phyloP scores from a whole-genome alignment of 2,113 vertebrate species.

The Hippocampus abdominalis region DNA sequence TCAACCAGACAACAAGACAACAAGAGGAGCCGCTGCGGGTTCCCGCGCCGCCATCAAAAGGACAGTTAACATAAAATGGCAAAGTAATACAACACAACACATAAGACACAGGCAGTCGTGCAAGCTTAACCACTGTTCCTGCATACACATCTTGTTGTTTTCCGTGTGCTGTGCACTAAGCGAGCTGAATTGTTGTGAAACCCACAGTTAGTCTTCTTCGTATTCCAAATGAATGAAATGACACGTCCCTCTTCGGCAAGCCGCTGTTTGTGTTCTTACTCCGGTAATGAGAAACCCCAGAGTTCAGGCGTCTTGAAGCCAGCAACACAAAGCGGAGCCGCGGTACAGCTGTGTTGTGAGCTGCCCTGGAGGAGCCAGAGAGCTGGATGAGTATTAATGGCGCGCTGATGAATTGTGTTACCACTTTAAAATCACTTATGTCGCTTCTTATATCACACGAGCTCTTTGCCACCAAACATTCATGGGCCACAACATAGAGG shows the following conservation, averaged over 20 bases:
- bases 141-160: not conserved
- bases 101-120: too few relatives aligned
- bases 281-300: conserved; percentile 67
- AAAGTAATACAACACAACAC: too few relatives aligned
- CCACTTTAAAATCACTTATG: conserved; percentile 63
- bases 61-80: too few relatives aligned
- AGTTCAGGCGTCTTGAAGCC: conserved; percentile 64
- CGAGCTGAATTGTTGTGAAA: conserved; percentile 15
- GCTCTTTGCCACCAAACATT: conserved; percentile 53
- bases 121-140: too few relatives aligned
- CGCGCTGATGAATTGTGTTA: conserved; percentile 60
- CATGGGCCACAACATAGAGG: conserved; percentile 44
- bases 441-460: conserved; percentile 63
- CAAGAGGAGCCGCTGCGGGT: too few relatives aligned
- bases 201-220: conserved; percentile 37
- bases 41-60: too few relatives aligned
- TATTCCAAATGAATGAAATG: conserved; percentile 63
- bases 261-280: conserved; percentile 38
- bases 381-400: conserved; percentile 68
- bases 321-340: conserved; percentile 42
- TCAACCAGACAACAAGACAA: too few relatives aligned
- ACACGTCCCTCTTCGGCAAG: conserved; percentile 49
- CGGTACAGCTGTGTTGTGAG: conserved; percentile 53
- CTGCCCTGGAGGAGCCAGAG: conserved; percentile 49
- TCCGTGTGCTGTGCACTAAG: conserved; percentile 6